Evolutionary conservation across 2,113 vertebrate species (phyloP).

Genomic region (Paratilapia polleni): DNA sequence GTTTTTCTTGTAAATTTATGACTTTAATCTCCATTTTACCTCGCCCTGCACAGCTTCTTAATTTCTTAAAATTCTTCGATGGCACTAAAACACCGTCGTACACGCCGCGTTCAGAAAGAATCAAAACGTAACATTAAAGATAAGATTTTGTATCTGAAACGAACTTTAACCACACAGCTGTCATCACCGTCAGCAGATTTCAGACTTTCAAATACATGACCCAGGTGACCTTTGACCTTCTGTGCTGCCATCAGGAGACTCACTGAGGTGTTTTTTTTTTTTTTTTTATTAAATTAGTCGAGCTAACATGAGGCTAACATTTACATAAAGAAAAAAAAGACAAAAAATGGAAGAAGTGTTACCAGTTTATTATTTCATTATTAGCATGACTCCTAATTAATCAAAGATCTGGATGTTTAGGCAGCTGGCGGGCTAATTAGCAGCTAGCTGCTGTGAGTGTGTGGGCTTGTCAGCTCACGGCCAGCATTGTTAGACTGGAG

Average conservation of each 20-base stretch:
- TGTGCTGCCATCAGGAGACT: too few species aligned
- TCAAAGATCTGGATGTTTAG: neutral
- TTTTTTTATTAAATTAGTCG: neutral
- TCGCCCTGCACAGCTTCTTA: too few species aligned
- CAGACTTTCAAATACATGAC: neutral
- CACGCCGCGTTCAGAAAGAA: too few species aligned
- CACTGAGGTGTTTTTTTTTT: too few species aligned
- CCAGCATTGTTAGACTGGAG: neutral
- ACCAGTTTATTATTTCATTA: conserved; percentile 1
- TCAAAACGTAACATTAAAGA: too few species aligned
- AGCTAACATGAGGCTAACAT: neutral
- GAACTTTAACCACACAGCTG: too few species aligned
- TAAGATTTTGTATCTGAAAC: too few species aligned
- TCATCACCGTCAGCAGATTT: too few species aligned
- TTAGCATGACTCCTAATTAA: neutral
- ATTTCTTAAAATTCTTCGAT: too few species aligned
- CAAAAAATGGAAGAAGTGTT: neutral
- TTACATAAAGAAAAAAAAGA: neutral
- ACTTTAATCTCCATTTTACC: too few species aligned
- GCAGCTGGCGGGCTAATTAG: conserved; percentile 10
- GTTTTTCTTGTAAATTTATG: too few species aligned
- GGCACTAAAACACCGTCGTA: too few species aligned
- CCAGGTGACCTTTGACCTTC: neutral
- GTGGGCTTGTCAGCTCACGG: neutral
- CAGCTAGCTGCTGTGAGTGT: neutral